phyloP scores from a whole-genome alignment of 2,113 vertebrate genomes.

The Plecotus auritus region DNA sequence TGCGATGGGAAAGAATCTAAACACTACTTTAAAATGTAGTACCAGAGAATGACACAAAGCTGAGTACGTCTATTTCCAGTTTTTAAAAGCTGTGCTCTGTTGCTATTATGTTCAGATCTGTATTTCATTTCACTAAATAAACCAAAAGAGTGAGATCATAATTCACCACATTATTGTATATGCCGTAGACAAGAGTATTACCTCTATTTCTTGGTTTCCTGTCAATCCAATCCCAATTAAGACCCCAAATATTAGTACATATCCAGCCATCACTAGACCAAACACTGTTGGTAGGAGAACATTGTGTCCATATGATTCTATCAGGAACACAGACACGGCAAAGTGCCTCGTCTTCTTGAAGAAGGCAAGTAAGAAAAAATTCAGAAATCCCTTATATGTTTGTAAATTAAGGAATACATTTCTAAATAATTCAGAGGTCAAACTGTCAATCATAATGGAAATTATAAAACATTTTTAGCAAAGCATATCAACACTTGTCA shows the following conservation, averaged over 20 bases:
- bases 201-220: slow-evolving; percentile 86
- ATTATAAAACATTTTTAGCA: background rate
- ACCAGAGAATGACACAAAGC: background rate
- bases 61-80: background rate
- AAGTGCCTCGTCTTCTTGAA: slow-evolving; percentile 80
- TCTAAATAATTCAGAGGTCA: background rate
- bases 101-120: background rate
- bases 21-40: background rate
- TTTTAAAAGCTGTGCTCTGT: background rate
- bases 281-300: slow-evolving; percentile 82
- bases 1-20: background rate
- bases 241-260: slow-evolving; percentile 82
- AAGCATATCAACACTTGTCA: background rate
- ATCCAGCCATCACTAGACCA: slow-evolving; percentile 83
- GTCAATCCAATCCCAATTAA: slow-evolving; percentile 86
- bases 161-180: background rate
- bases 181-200: slow-evolving; percentile 26
- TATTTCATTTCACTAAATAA: slow-evolving; percentile 1
- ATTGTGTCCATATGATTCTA: slow-evolving; percentile 80
- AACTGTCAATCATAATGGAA: background rate
- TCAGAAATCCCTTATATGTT: background rate
- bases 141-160: background rate
- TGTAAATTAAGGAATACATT: background rate
- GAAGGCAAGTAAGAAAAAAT: background rate
- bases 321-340: slow-evolving; percentile 84